Percentiles rank a stretch among this genome's conserved stretches.
phyloP scores from a whole-genome alignment of 2,113 vertebrate species.

The Heliornis fulica region DNA sequence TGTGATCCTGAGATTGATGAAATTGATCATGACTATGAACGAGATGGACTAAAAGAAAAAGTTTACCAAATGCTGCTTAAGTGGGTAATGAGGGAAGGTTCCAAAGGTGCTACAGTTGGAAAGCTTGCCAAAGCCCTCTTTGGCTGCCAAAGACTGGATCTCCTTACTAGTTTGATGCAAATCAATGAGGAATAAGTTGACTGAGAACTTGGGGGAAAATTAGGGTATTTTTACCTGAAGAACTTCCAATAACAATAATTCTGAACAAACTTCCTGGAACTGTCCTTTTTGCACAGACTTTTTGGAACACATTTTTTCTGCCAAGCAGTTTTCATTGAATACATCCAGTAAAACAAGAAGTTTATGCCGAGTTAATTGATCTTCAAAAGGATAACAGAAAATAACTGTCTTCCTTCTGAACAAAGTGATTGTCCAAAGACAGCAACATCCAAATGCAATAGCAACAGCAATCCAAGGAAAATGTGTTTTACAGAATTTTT shows the following conservation, averaged over 20 bases:
- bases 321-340: background rate
- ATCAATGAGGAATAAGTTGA: conserved; percentile 30
- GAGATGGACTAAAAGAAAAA: conserved; percentile 90
- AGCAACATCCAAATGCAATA: background rate
- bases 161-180: conserved; percentile 62
- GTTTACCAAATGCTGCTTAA: conserved; percentile 90
- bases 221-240: background rate
- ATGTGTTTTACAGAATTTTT: background rate
- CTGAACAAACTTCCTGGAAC: background rate
- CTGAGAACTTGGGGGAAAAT: background rate
- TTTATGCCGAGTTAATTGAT: background rate
- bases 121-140: conserved; percentile 83
- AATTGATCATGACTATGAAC: conserved; percentile 86
- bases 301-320: background rate
- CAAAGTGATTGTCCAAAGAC: background rate
- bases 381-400: background rate
- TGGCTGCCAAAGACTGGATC: conserved; percentile 69
- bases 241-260: background rate
- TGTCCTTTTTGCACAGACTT: background rate
- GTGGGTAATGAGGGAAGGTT: conserved; percentile 90
- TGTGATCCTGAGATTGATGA: conserved; percentile 82
- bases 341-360: background rate
- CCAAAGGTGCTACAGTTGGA: conserved; percentile 82
- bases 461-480: background rate
- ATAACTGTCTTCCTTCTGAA: background rate